These are phyloP conservation scores for Leucoma salicis DNA, from an alignment of 2,888 invertebrate species.

Conservation along the genomic window DNA sequence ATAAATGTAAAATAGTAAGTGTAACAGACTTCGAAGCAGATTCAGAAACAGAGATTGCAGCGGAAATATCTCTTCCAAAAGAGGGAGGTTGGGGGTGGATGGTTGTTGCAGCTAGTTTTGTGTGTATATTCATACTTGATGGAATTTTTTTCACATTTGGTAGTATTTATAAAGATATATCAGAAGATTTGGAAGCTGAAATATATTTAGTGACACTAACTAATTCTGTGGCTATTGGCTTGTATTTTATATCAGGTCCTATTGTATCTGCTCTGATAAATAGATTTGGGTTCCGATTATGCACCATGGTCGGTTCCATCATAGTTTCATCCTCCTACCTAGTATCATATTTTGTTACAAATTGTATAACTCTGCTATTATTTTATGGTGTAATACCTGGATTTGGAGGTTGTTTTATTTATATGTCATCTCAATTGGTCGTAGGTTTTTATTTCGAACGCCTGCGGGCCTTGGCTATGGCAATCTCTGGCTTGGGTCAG, in stretches of 20 bases:
- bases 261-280: slow-evolving; percentile 68
- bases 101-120: slow-evolving; percentile 58
- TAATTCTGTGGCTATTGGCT: slow-evolving; percentile 62
- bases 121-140: slow-evolving; percentile 55
- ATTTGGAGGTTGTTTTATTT: slow-evolving; percentile 61
- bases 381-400: slow-evolving; percentile 63
- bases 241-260: slow-evolving; percentile 63
- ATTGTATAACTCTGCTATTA: slow-evolving; percentile 46
- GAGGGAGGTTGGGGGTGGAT: slow-evolving; percentile 76
- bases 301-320: slow-evolving; percentile 63
- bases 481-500: slow-evolving; percentile 60
- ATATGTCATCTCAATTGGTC: slow-evolving; percentile 57
- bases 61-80: slow-evolving; percentile 65
- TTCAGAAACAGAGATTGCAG: slow-evolving; percentile 71
- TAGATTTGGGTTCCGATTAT: slow-evolving; percentile 68
- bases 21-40: slow-evolving; percentile 41
- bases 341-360: slow-evolving; percentile 54
- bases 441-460: slow-evolving; percentile 75
- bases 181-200: slow-evolving; percentile 46
- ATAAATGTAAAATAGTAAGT: neutral
- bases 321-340: slow-evolving; percentile 53
- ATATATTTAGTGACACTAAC: slow-evolving; percentile 55
- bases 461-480: slow-evolving; percentile 58
- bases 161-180: slow-evolving; percentile 55
- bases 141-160: slow-evolving; percentile 67